phyloP scores from a whole-genome alignment of 2,113 vertebrate genomes.

The Papio anubis region DNA sequence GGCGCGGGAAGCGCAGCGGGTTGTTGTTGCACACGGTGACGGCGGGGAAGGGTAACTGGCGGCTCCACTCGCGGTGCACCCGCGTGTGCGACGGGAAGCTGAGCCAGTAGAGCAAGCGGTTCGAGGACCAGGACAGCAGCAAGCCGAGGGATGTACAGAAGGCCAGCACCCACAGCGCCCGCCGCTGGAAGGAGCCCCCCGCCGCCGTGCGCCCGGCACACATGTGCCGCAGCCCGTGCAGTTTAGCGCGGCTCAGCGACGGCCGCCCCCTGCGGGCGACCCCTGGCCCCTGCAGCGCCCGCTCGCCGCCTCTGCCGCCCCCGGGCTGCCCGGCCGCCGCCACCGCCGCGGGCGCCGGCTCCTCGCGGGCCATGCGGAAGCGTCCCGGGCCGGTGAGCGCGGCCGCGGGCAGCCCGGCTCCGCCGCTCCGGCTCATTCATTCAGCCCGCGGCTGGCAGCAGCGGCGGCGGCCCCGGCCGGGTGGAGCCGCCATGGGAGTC shows the following conservation, averaged over 20 bases:
- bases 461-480: conserved; percentile 68
- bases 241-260: conserved; percentile 87
- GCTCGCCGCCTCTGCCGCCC: conserved; percentile 66
- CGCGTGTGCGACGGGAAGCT: conserved; percentile 95
- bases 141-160: conserved; percentile 94
- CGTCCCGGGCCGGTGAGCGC: conserved; percentile 74
- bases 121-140: conserved; percentile 96
- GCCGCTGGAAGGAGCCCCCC: conserved; percentile 86
- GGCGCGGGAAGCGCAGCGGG: conserved; percentile 94
- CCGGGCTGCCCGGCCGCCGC: conserved; percentile 77
- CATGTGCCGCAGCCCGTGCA: conserved; percentile 93
- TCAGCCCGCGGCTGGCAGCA: conserved; percentile 76
- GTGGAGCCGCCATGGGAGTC: conserved; percentile 78
- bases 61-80: conserved; percentile 95
- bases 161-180: conserved; percentile 94
- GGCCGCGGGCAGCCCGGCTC: conserved; percentile 75
- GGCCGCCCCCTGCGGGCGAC: conserved; percentile 77
- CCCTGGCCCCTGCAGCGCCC: conserved; percentile 72
- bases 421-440: conserved; percentile 78
- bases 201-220: conserved; percentile 86
- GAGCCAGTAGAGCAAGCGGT: conserved; percentile 95
- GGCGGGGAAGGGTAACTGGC: conserved; percentile 94
- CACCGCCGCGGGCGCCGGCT: conserved; percentile 71
- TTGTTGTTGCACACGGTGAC: conserved; percentile 99
- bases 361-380: conserved; percentile 78